Conservation (phyloP, 2,888 invertebrate species). For the Epinotia ramella region DNA sequence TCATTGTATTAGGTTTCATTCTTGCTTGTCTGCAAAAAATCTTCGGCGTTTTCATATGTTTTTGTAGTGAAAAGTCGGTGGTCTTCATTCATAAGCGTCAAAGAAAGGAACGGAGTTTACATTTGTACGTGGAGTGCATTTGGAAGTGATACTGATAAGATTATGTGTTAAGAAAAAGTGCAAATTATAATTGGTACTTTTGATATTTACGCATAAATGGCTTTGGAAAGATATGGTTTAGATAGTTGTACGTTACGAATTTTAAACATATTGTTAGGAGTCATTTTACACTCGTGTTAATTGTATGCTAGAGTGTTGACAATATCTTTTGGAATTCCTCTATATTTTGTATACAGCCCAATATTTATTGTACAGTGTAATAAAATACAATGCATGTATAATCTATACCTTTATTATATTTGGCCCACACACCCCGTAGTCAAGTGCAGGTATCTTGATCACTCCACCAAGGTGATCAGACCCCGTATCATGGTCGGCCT, state of each 20-base stretch:
- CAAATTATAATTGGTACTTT: background rate
- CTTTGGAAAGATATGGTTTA: slow-evolving; percentile 37
- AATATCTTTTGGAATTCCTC: slow-evolving; percentile 84
- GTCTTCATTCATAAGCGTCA: background rate
- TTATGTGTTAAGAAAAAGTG: background rate
- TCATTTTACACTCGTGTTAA: slow-evolving; percentile 73
- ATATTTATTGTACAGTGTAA: slow-evolving; percentile 85
- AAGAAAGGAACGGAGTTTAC: background rate
- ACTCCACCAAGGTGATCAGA: too few species aligned
- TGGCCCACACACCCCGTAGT: too few species aligned
- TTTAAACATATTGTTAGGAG: slow-evolving; percentile 68
- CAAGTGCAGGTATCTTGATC: too few species aligned
- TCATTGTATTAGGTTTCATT: background rate
- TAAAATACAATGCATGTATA: slow-evolving; percentile 83
- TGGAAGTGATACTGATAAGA: too few species aligned
- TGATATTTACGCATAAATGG: slow-evolving; percentile 32
- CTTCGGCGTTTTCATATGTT: background rate
- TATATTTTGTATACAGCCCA: slow-evolving; percentile 84
- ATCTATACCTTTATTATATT: slow-evolving; percentile 56
- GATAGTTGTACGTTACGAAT: slow-evolving; percentile 67
- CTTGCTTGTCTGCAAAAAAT: background rate
- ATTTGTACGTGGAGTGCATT: background rate
- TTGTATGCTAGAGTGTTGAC: slow-evolving; percentile 79
- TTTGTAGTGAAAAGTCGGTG: background rate
- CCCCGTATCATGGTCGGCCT: too few species aligned